Base-by-base conservation (phyloP, 2,797 vertebrate genomes). In the Gadopsis bispinosus region DNA sequence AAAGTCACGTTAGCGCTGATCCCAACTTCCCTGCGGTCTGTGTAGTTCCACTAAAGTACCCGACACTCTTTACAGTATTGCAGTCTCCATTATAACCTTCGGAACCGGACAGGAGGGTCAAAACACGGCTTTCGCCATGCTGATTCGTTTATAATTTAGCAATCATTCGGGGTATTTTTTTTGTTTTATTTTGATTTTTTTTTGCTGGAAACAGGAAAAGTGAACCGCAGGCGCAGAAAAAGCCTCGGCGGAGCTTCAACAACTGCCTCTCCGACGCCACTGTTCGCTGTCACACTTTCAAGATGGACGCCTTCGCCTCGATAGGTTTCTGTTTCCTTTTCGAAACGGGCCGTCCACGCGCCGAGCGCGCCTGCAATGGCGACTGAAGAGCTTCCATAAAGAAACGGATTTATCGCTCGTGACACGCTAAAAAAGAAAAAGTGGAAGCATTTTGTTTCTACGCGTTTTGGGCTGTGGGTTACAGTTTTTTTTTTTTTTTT, bases 261-360 rank as follows among this genome's bases (percentile, higher is more conserved):
- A 16, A 10, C 81, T 35, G 41, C 64, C 51, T 48, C 31, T 0
- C 26, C 50, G 56, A 35, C 59, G 4, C 45, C 39, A 35, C 80
- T 81, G 74, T 80, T 84, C 19, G 33, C 77, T 70, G 33, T 61
- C 37, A n/a, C n/a, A 76, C 66, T 89, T 93, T 82, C 92, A 94
- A 95, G 90, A 95, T 95, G 93, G 94, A 92, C 13, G 91, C 91
- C 80, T 5, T 50, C 16, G 12, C 29, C 35, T 75, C 64, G 80
- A 86, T 90, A 87, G 92, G 92, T 94, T 94, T 94, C 94, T 94
- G 83, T 94, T 94, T 94, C 94, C 77, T 87, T 94, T 94, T 93
- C 83, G 74, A 16, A 2, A 5, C 6, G 16, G 58, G 47, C 26
- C 7, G 0, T 0, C 12, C 62, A 20, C 3, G 43, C 6, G 60